Evolutionary conservation across 1,140 invertebrate genomes (phyloP).

Genomic region (Caenorhabditis brenneri): DNA sequence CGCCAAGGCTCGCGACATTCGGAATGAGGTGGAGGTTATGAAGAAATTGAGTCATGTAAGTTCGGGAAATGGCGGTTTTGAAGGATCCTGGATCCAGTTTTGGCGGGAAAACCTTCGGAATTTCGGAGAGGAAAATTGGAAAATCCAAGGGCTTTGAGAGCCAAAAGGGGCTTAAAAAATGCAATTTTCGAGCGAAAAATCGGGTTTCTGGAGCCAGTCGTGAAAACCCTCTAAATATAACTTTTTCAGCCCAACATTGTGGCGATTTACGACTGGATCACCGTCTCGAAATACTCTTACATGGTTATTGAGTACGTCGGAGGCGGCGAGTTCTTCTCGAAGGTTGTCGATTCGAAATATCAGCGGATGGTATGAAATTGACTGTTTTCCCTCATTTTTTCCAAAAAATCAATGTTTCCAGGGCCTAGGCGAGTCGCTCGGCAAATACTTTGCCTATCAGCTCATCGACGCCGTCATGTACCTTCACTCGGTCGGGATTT

Average conservation of each 20-base stretch:
- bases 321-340: constrained; percentile 1
- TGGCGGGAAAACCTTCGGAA: no score
- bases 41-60: constrained; percentile 18
- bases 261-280: neutral
- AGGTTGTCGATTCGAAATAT: constrained; percentile 20
- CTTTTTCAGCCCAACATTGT: constrained; percentile 14
- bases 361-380: constrained; percentile 1
- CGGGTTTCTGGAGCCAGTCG: neutral
- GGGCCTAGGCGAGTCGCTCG: constrained; percentile 24
- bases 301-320: constrained; percentile 28
- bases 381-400: no score
- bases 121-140: no score
- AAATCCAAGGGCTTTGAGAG: no score
- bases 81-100: no score
- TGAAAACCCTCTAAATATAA: neutral
- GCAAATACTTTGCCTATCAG: constrained; percentile 14
- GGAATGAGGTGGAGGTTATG: constrained; percentile 22
- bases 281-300: neutral
- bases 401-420: neutral
- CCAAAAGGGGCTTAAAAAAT: neutral
- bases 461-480: constrained; percentile 1
- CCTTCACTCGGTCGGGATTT: constrained; percentile 26
- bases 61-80: no score
- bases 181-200: neutral
- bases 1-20: neutral